A percentile compares a stretch with the other conserved stretches of the same genome.
Evolutionary conservation across 2,888 invertebrate genomes (phyloP).

Genomic region (Phytoseiulus persimilis): DNA sequence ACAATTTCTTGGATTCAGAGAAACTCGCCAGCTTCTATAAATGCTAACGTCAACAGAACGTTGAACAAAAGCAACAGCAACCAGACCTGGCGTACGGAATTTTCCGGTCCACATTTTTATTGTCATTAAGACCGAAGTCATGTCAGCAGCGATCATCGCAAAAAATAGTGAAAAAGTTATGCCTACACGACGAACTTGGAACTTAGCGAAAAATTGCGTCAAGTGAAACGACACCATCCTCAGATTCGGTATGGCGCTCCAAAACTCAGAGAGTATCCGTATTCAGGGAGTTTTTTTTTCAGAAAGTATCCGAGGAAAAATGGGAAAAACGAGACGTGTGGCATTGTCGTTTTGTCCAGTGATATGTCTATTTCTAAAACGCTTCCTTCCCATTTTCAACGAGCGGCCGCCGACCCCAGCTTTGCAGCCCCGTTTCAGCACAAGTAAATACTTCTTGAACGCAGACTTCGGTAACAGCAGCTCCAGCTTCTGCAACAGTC

Average conservation of each 20-base stretch:
- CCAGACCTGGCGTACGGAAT: too few species aligned
- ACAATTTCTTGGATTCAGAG: too few species aligned
- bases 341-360: not conserved
- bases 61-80: too few species aligned
- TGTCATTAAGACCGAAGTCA: too few species aligned
- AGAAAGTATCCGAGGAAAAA: not conserved
- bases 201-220: not conserved
- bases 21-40: too few species aligned
- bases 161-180: too few species aligned
- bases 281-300: too few species aligned
- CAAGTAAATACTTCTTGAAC: not conserved
- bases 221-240: not conserved
- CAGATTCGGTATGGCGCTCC: not conserved
- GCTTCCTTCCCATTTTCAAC: not conserved
- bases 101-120: too few species aligned
- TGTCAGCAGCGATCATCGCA: too few species aligned
- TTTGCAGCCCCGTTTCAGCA: not conserved
- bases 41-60: too few species aligned
- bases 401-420: not conserved
- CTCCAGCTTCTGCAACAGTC: not conserved
- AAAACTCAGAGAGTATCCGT: not conserved
- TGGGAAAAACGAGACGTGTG: not conserved
- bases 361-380: not conserved
- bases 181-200: not conserved
- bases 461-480: not conserved